These are phyloP conservation scores for Amyelois transitella DNA, from an alignment of 1,140 invertebrate genomes.

Conservation along the genomic window DNA sequence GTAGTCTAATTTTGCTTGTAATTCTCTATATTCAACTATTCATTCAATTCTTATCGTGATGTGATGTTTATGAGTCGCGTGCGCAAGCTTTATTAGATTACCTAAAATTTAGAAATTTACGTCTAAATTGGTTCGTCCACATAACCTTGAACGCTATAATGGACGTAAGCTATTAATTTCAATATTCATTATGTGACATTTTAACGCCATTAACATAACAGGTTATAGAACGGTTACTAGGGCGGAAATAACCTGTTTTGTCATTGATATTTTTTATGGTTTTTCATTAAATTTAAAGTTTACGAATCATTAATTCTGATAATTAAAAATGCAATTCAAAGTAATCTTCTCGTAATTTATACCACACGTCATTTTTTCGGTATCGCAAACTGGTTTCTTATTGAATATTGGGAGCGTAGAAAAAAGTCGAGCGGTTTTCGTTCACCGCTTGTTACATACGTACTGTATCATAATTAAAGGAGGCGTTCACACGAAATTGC, in stretches of 20 bases:
- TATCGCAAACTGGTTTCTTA: slow-evolving; percentile 5
- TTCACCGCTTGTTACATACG: neutral
- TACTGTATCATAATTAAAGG: neutral
- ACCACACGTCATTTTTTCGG: slow-evolving; percentile 6
- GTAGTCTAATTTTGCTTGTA: no score
- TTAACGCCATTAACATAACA: neutral
- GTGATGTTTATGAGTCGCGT: no score
- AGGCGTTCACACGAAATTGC: no score
- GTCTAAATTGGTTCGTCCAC: no score
- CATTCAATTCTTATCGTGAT: no score
- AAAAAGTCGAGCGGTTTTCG: neutral
- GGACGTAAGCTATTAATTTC: neutral
- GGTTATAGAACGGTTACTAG: neutral
- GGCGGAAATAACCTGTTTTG: neutral
- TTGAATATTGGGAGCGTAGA: neutral
- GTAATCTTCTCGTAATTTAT: neutral
- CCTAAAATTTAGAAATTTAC: no score
- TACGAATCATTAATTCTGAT: no score
- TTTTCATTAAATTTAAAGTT: no score
- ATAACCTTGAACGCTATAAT: neutral
- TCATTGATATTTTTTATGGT: no score
- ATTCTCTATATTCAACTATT: no score
- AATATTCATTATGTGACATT: neutral
- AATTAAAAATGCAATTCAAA: no score
- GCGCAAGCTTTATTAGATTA: no score